Percentiles rank a stretch among this genome's conserved stretches.
Evolutionary conservation across 2,113 vertebrate species (phyloP).

Genomic region (Hystrix brachyura): DNA sequence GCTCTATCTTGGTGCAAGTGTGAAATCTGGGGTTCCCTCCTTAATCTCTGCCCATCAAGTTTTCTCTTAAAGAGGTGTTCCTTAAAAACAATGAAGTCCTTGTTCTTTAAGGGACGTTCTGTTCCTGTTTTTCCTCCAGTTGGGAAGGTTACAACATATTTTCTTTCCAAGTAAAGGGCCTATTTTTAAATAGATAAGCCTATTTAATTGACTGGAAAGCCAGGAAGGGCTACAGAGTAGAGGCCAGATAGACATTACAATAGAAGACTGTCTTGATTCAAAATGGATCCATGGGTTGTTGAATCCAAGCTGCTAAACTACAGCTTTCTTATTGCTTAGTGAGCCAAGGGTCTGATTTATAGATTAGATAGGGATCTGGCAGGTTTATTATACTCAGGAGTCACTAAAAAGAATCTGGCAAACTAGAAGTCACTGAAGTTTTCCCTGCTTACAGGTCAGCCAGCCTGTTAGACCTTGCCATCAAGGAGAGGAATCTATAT

Average conservation of each 20-base stretch:
- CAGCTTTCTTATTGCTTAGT: neutral
- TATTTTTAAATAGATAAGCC: neutral
- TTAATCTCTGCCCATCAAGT: neutral
- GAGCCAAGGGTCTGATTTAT: neutral
- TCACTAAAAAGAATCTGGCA: neutral
- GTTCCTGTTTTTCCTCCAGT: neutral
- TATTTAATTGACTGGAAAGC: neutral
- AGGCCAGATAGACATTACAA: neutral
- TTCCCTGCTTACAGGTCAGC: neutral
- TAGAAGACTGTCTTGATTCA: slow-evolving; percentile 15
- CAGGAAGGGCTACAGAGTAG: neutral
- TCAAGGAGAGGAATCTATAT: neutral
- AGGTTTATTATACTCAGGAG: slow-evolving; percentile 37
- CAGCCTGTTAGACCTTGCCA: neutral
- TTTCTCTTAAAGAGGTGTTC: neutral
- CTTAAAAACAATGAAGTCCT: neutral
- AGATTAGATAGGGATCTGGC: neutral
- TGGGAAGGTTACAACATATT: neutral
- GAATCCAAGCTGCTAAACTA: slow-evolving; percentile 12
- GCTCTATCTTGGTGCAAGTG: neutral
- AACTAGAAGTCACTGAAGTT: slow-evolving; percentile 15
- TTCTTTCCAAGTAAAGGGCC: neutral
- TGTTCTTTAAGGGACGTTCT: neutral
- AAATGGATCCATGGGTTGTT: neutral
- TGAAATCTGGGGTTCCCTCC: neutral